A percentile compares a stretch with the other conserved stretches of the same genome.
Conservation (phyloP, 2,113 vertebrate species). For the Heterotilapia buettikoferi region DNA sequence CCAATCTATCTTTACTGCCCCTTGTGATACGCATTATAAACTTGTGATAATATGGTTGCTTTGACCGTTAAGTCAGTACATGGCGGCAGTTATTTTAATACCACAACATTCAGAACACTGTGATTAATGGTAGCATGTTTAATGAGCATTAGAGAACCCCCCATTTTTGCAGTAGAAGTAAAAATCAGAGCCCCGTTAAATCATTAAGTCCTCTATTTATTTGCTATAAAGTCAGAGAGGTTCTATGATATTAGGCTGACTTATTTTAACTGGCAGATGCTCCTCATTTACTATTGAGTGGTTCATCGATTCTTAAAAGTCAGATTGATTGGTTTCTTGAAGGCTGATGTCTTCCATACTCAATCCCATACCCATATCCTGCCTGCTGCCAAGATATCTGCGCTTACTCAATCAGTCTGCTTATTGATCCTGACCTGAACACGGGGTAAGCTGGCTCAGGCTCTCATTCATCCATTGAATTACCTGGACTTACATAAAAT, state of each 20-base stretch:
- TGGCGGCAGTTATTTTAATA: neutral
- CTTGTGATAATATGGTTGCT: neutral
- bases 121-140: neutral
- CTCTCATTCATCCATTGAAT: neutral
- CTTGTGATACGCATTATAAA: neutral
- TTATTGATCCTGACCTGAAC: slow-evolving; percentile 48
- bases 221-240: neutral
- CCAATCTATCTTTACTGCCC: neutral
- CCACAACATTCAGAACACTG: neutral
- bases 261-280: slow-evolving; percentile 20
- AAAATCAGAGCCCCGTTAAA: neutral
- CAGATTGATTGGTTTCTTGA: slow-evolving; percentile 44
- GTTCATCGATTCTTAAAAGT: slow-evolving; percentile 50
- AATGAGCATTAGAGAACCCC: neutral
- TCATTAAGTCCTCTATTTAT: neutral
- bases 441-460: neutral
- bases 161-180: neutral
- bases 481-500: neutral
- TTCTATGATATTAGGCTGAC: neutral
- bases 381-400: slow-evolving; percentile 20
- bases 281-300: slow-evolving; percentile 33
- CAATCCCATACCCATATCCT: slow-evolving; percentile 11
- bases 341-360: slow-evolving; percentile 18
- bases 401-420: slow-evolving; percentile 46
- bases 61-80: neutral